phyloP scores from a whole-genome alignment of 92 coral and sea anemone genomes.

The Bergia sp. region DNA sequence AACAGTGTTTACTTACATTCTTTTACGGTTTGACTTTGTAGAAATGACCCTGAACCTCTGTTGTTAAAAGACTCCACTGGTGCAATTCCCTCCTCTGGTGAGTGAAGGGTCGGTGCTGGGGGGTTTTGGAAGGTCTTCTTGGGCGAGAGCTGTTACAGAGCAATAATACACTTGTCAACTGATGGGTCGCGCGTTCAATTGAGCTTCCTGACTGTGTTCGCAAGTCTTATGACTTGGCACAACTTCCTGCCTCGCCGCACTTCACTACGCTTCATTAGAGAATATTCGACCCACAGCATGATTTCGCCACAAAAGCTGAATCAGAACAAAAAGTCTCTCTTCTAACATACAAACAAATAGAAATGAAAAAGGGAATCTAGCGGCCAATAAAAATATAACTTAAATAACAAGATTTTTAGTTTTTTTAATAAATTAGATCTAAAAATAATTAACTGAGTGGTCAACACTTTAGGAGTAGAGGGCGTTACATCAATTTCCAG shows the following conservation, averaged over 20 bases:
- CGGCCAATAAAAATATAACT: too few species aligned
- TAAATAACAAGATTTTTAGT: too few species aligned
- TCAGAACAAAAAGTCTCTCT: not conserved
- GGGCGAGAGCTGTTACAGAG: constrained; percentile 30
- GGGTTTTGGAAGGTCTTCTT: constrained; percentile 38
- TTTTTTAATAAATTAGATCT: too few species aligned
- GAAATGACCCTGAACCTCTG: constrained; percentile 34
- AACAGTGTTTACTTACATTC: constrained; percentile 4
- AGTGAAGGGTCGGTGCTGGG: not conserved
- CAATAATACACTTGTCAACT: constrained; percentile 3
- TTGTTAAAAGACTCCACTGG: constrained; percentile 44
- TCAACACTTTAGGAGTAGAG: not conserved
- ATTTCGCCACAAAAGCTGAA: not conserved
- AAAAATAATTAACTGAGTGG: too few species aligned
- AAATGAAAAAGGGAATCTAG: too few species aligned
- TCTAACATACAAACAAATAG: not conserved
- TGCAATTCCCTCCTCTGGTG: constrained; percentile 43
- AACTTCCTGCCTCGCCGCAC: constrained; percentile 12
- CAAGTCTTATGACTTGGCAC: constrained; percentile 12
- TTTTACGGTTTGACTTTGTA: constrained; percentile 41
- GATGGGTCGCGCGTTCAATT: not conserved
- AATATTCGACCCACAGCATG: constrained; percentile 25
- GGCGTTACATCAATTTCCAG: not conserved
- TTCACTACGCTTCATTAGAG: not conserved
- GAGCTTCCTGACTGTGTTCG: constrained; percentile 16